Base-by-base conservation (phyloP, 2,797 vertebrate genomes). In the Emydoidea blandingii region DNA sequence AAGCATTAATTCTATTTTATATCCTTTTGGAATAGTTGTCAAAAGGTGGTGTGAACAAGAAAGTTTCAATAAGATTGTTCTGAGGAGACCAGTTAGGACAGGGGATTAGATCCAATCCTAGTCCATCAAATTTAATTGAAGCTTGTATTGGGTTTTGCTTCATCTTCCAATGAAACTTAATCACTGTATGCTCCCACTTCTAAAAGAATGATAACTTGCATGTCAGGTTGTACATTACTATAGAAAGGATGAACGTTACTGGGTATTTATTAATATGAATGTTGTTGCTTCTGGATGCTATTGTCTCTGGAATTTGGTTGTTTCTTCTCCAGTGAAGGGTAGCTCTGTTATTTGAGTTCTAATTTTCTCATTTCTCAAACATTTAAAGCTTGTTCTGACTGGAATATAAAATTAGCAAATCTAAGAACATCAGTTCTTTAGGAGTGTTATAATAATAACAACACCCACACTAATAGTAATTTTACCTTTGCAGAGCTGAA, bases 401-500 rank as follows among this genome's bases (percentile, higher is more conserved):
- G 68, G 65, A 68, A 1, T 21, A 25, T 41, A 62, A 81, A 47
- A 29, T 11, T 29, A 72, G 31, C 37, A 92, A 2, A 3, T 88
- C 12, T 10, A 2, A 1, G 2, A 6, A 12, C 3, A 27, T 8
- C 14, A 53, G 34, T 90, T 57, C 5, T 76, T 84, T 34, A 16
- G 59, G 5, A 68, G 78, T 68, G 91, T n/a, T n/a, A n/a, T n/a
- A n/a, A n/a, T n/a, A n/a, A n/a, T n/a, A n/a, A n/a, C n/a, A n/a
- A n/a, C n/a, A 52, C 59, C 52, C 56, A 19, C 8, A 29, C 68
- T 96, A 47, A 94, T 57, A 92, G 74, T 88, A 3, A 0, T 12
- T 31, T 79, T 82, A 4, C 54, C 84, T 90, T 91, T 94, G 95
- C 98, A 99, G 99, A 96, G 99, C 99, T 52, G 99, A 99, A 98